These are phyloP conservation scores for Phaonia tiefii DNA, from an alignment of 2,888 invertebrate genomes.

Conservation along the genomic window DNA sequence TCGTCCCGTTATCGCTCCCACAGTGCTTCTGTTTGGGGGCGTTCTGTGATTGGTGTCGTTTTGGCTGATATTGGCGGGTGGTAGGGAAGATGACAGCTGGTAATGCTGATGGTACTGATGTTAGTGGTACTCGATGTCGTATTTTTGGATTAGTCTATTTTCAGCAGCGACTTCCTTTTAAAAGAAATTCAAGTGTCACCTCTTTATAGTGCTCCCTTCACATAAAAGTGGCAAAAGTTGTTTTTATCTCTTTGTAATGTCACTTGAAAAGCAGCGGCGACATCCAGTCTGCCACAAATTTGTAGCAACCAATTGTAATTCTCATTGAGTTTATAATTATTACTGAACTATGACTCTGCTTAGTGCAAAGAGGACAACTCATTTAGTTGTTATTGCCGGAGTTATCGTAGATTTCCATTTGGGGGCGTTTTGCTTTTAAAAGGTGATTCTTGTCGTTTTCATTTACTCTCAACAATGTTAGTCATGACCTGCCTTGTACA, in stretches of 20 bases:
- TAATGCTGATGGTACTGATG: constrained; percentile 25
- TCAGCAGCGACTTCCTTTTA: constrained; percentile 21
- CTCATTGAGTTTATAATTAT: constrained; percentile 10
- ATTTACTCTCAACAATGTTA: constrained; percentile 31
- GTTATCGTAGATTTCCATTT: too few relatives aligned
- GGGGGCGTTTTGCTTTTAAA: not conserved
- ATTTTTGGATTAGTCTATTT: constrained; percentile 59
- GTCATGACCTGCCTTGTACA: constrained; percentile 12
- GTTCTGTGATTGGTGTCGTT: constrained; percentile 20
- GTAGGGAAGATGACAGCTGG: not conserved
- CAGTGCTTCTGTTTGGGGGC: not conserved
- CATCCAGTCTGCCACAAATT: constrained; percentile 35
- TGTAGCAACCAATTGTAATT: constrained; percentile 26
- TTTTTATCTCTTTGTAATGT: not conserved
- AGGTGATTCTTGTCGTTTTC: not conserved
- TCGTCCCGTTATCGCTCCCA: not conserved
- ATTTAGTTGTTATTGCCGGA: constrained; percentile 4
- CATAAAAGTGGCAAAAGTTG: not conserved
- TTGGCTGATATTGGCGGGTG: constrained; percentile 35
- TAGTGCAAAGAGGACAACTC: not conserved
- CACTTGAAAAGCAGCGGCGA: constrained; percentile 3
- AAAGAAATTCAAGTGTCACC: constrained; percentile 48
- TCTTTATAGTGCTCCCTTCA: constrained; percentile 14
- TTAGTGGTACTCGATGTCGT: constrained; percentile 14
- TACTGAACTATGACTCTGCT: not conserved